Conservation (phyloP, 1,140 invertebrate species). For the Bacillus rossius region DNA sequence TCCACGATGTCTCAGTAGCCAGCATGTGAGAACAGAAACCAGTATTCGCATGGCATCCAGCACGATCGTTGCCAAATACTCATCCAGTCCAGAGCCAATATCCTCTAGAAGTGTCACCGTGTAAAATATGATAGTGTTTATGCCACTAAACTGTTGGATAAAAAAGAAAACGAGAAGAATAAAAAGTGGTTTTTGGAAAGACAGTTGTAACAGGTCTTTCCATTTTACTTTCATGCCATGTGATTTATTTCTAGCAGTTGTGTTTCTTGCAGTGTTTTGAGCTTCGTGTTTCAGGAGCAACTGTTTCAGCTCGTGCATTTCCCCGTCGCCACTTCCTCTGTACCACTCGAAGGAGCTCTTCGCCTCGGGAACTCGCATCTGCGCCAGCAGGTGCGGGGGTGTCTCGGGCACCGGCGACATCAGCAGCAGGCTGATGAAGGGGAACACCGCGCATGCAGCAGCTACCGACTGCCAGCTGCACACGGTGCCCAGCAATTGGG, state of each 20-base stretch:
- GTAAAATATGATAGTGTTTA: slow-evolving; percentile 68
- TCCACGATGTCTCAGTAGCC: slow-evolving; percentile 51
- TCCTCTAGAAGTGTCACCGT: slow-evolving; percentile 50
- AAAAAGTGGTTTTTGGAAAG: slow-evolving; percentile 51
- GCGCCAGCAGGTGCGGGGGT: slow-evolving; percentile 59
- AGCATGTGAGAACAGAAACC: slow-evolving; percentile 50
- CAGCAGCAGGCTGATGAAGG: slow-evolving; percentile 43
- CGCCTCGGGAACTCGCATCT: slow-evolving; percentile 46
- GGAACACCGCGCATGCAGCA: slow-evolving; percentile 45
- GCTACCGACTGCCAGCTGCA: slow-evolving; percentile 53
- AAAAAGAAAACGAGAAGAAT: slow-evolving; percentile 55
- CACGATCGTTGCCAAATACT: slow-evolving; percentile 54
- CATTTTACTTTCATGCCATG: background rate
- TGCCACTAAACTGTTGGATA: slow-evolving; percentile 55
- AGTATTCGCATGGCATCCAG: slow-evolving; percentile 62
- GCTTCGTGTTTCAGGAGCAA: background rate
- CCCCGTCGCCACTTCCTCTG: slow-evolving; percentile 25
- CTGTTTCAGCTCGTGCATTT: background rate
- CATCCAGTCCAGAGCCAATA: slow-evolving; percentile 46
- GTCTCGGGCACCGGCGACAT: slow-evolving; percentile 59
- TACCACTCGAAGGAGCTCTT: slow-evolving; percentile 44
- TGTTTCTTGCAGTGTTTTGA: background rate
- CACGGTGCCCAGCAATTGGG: slow-evolving; percentile 54
- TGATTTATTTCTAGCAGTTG: too few species aligned
- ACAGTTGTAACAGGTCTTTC: slow-evolving; percentile 11